Conservation (phyloP, 2,888 invertebrate genomes). For the Ichneumon xanthorius region DNA sequence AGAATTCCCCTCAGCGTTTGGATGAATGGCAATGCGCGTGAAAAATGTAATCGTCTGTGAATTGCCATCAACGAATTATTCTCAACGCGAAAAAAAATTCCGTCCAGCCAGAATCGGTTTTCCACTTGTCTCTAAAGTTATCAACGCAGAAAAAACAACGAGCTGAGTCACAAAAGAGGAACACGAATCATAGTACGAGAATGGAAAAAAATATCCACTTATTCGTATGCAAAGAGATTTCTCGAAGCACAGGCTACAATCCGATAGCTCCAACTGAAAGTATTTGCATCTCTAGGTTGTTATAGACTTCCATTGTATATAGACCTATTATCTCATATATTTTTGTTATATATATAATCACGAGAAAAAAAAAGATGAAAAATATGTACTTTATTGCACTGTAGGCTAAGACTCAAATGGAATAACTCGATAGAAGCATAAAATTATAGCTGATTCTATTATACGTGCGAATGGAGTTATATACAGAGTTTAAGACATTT, state of each 20-base stretch:
- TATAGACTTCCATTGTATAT: conserved; percentile 80
- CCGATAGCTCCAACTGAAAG: conserved; percentile 58
- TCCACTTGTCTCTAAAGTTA: not conserved
- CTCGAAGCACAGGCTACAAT: conserved; percentile 56
- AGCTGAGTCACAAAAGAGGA: not conserved
- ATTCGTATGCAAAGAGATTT: not conserved
- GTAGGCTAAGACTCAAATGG: conserved; percentile 56
- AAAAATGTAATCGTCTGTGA: not conserved
- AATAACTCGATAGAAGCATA: conserved; percentile 46
- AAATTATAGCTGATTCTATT: conserved; percentile 58
- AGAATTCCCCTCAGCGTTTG: not conserved
- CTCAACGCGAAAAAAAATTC: not conserved
- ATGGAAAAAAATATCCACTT: not conserved
- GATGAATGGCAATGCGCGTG: not conserved
- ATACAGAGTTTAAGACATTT: conserved; percentile 71
- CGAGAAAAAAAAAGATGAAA: conserved; percentile 56
- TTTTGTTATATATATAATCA: conserved; percentile 81
- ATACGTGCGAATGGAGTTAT: conserved; percentile 58
- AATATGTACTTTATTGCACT: conserved; percentile 77
- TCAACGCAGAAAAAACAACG: not conserved
- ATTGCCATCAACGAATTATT: not conserved
- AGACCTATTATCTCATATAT: conserved; percentile 80
- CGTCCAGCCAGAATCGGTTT: not conserved
- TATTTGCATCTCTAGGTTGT: conserved; percentile 76
- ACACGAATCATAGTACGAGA: not conserved